These are phyloP conservation scores for Euspilapteryx auroguttella DNA, from an alignment of 2,888 invertebrate genomes.

Conservation along the genomic window DNA sequence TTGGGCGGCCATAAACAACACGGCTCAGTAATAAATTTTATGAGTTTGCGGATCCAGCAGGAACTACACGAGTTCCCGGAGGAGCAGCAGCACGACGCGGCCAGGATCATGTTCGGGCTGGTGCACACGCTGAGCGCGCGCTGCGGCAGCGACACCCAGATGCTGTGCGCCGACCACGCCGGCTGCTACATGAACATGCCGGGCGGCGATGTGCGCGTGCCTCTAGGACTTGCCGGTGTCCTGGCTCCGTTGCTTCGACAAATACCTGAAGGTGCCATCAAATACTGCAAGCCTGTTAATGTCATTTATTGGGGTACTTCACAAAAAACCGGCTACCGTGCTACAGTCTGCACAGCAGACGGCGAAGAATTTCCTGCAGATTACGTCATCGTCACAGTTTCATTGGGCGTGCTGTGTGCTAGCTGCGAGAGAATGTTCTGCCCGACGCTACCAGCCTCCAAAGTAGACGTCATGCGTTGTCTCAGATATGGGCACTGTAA, in stretches of 20 bases:
- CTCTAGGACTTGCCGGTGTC: conserved; percentile 66
- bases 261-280: conserved; percentile 62
- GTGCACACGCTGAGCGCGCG: conserved; percentile 63
- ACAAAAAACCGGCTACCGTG: conserved; percentile 38
- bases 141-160: conserved; percentile 64
- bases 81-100: conserved; percentile 68
- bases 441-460: conserved; percentile 69
- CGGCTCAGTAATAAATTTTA: conserved; percentile 66
- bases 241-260: conserved; percentile 67
- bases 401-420: conserved; percentile 72
- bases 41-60: conserved; percentile 67
- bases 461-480: conserved; percentile 68
- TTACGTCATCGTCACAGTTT: conserved; percentile 77
- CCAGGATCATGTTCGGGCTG: conserved; percentile 67
- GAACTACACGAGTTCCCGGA: conserved; percentile 68
- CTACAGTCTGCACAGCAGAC: conserved; percentile 67
- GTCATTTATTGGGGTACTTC: conserved; percentile 69
- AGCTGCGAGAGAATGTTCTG: conserved; percentile 68
- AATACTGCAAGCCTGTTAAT: conserved; percentile 71
- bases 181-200: conserved; percentile 59
- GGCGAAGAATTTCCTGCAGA: conserved; percentile 73
- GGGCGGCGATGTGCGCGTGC: conserved; percentile 60
- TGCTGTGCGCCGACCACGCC: conserved; percentile 34
- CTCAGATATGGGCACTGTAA: conserved; percentile 74
- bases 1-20: conserved; percentile 63